Conservation (phyloP, 2,113 vertebrate species). For the Pagrus major region DNA sequence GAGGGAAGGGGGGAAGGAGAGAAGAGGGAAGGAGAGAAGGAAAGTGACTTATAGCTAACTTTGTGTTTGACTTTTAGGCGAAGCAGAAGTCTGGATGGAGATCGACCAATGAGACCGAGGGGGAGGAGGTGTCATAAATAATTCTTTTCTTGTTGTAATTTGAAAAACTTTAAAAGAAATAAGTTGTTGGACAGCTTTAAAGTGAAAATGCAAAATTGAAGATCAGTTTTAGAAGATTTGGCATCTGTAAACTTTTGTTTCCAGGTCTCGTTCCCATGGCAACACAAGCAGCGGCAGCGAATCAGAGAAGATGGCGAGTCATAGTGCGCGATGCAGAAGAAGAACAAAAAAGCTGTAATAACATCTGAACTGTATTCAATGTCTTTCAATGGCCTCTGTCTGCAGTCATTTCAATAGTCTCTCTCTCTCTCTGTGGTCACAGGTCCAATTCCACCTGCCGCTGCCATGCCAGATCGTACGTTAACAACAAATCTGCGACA, state of each 20-base stretch:
- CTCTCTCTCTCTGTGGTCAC: not conserved
- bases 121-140: constrained; percentile 21
- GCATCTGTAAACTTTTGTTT: not conserved
- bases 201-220: too few species aligned
- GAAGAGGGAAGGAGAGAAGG: not conserved
- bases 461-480: not conserved
- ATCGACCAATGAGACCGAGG: constrained; percentile 40
- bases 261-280: constrained; percentile 27
- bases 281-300: constrained; percentile 43
- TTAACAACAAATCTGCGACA: not conserved
- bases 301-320: constrained; percentile 9
- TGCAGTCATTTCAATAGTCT: too few species aligned
- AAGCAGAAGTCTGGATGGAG: constrained; percentile 59
- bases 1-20: not conserved
- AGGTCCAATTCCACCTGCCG: not conserved
- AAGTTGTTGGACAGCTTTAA: too few species aligned
- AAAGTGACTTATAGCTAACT: not conserved
- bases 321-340: not conserved
- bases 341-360: constrained; percentile 16
- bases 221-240: not conserved
- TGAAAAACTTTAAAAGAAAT: too few species aligned
- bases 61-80: constrained; percentile 28
- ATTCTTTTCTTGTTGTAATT: not conserved
- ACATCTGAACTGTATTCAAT: not conserved
- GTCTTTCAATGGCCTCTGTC: not conserved